These are phyloP conservation scores for Onychostoma macrolepis DNA, from an alignment of 2,113 vertebrate genomes.

Conservation along the genomic window DNA sequence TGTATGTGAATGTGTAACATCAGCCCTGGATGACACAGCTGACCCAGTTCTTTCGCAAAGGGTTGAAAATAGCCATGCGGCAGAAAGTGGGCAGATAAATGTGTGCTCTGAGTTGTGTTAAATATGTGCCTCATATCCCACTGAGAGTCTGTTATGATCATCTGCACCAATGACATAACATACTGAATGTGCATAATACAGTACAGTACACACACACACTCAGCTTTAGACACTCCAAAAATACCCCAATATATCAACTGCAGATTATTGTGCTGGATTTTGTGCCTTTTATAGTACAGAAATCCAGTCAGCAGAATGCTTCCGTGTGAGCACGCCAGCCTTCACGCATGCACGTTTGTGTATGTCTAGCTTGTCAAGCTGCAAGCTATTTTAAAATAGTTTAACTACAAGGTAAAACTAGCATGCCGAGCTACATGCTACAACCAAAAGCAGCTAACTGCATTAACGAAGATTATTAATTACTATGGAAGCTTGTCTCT, in stretches of 20 bases:
- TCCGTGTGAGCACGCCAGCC: neutral
- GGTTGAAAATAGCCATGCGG: constrained; percentile 1
- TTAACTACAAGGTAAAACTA: neutral
- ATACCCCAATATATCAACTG: neutral
- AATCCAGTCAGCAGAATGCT: neutral
- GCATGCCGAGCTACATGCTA: neutral
- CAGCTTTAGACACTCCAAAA: neutral
- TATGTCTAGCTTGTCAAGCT: neutral
- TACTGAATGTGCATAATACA: constrained; percentile 1
- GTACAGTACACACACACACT: neutral
- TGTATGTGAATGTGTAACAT: neutral
- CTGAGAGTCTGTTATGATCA: constrained; percentile 14
- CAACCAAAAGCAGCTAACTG: neutral
- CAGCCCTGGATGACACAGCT: neutral
- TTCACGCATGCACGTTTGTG: neutral
- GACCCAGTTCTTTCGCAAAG: constrained; percentile 38
- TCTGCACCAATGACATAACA: neutral
- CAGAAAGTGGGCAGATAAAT: constrained; percentile 13
- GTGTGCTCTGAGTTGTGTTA: constrained; percentile 7
- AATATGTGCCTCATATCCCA: constrained; percentile 11
- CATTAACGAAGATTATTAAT: neutral
- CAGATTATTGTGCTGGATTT: neutral
- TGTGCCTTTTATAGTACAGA: neutral
- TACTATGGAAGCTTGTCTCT: neutral
- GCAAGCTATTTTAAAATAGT: neutral